Base-by-base conservation (phyloP, 2,113 vertebrate genomes). In the Dasyprocta punctata region DNA sequence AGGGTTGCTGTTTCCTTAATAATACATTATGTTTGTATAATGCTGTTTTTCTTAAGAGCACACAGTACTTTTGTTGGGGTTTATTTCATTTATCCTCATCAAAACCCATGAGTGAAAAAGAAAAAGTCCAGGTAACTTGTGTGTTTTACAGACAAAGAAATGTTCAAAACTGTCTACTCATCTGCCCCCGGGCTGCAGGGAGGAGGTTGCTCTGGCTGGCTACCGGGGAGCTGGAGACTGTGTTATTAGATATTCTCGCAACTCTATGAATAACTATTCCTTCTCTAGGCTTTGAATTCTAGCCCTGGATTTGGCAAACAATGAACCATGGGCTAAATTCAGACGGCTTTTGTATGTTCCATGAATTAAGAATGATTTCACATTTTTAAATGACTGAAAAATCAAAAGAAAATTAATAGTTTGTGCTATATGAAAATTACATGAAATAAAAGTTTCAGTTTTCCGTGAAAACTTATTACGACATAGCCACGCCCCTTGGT, bases 1-100 rank as follows among this genome's bases (percentile, higher is more conserved):
- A 90, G 41, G 47, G 90, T 85, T 97, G 71, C 49, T 84, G 94
- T 97, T 96, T 85, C 84, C 88, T 96, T 96, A 96, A 97, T 89
- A 94, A 88, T 82, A 82, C 52, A 89, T 65, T 5, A 7, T 47
- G 47, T 94, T 87, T 96, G 33, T 92, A 78, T 49, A 93, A 91
- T 86, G 91, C 47, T 91, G 95, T 96, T 78, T 77, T 81, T 89
- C 80, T 92, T 94, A 67, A 96, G 30, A 95, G 75, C 85, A 82
- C 16, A 54, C n/a, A 75, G 41, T 78, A 80, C 9, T 88, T 94
- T 83, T 44, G 7, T 20, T 92, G 80, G 63, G 81, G 90, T 95
- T 90, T 88, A 78, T 93, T 96, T 93, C 90, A 83, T 92, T 94
- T 94, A 33, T 58, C 54, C 33, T 90, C 41, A 63, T 97, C 52